Conservation (phyloP, 2,888 invertebrate genomes). For the Xanthia icteritia region DNA sequence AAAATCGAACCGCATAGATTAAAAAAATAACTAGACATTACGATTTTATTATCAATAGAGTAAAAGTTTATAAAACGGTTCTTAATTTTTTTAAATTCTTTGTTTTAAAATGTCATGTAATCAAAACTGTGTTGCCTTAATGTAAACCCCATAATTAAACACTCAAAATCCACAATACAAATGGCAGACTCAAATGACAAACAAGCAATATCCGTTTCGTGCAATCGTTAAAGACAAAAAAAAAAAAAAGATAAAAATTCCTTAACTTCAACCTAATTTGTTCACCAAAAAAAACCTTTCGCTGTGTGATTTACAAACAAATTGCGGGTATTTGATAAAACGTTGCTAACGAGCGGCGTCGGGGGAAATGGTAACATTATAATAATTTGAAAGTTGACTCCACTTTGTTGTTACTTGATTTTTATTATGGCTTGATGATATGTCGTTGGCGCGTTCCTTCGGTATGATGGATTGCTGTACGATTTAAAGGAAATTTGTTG, state of each 20-base stretch:
- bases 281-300: conserved; percentile 30
- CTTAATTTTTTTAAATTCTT: too few relatives aligned
- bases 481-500: background rate
- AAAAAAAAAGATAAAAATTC: conserved; percentile 16
- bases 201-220: background rate
- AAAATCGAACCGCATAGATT: background rate
- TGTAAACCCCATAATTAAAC: too few relatives aligned
- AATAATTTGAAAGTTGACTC: conserved; percentile 53
- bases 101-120: too few relatives aligned
- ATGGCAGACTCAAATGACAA: background rate
- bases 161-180: background rate
- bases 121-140: too few relatives aligned
- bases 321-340: conserved; percentile 62
- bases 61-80: too few relatives aligned
- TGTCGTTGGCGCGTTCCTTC: conserved; percentile 1
- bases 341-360: conserved; percentile 50
- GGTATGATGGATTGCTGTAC: conserved; percentile 8
- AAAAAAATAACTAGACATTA: background rate
- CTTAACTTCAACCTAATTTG: conserved; percentile 24
- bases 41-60: background rate
- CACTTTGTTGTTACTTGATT: conserved; percentile 46
- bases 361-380: conserved; percentile 54
- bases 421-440: conserved; percentile 40
- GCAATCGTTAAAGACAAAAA: background rate
- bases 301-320: conserved; percentile 52